Percentiles rank a stretch among this genome's conserved stretches.
phyloP scores from a whole-genome alignment of 2,113 vertebrate genomes.

The Corydoras sp. region DNA sequence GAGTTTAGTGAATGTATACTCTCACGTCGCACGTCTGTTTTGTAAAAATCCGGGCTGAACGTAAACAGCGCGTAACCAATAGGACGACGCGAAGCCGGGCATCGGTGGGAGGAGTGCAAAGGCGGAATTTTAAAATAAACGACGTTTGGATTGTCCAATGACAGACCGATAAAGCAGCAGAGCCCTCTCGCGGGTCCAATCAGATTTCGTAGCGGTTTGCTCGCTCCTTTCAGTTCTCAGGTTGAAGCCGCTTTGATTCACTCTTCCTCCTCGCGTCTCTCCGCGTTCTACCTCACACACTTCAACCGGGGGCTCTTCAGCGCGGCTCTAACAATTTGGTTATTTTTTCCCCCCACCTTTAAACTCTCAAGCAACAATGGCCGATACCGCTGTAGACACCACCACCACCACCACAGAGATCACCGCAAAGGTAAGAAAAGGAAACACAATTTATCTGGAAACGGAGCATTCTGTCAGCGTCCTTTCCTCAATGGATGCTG shows the following conservation, averaged over 20 bases:
- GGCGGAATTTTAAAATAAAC: constrained; percentile 27
- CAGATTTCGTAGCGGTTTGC: constrained; percentile 10
- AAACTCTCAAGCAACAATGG: constrained; percentile 56
- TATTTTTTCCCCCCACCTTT: constrained; percentile 36
- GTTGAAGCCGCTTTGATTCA: constrained; percentile 47
- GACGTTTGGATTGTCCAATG: constrained; percentile 30
- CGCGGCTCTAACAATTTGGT: constrained; percentile 31
- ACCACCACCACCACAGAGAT: constrained; percentile 64
- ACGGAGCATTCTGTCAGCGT: too few relatives aligned
- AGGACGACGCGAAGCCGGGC: neutral
- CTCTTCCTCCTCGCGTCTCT: constrained; percentile 57
- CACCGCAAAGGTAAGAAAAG: constrained; percentile 63
- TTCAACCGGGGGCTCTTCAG: constrained; percentile 9
- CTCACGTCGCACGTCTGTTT: neutral
- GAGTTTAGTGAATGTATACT: neutral
- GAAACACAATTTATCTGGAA: too few relatives aligned
- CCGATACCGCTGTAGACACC: constrained; percentile 71
- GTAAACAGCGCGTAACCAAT: constrained; percentile 25
- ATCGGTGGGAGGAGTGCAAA: constrained; percentile 1
- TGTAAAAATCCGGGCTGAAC: constrained; percentile 30
- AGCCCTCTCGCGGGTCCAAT: neutral
- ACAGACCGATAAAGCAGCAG: neutral
- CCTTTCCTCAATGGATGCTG: too few relatives aligned
- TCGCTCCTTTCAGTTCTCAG: constrained; percentile 50
- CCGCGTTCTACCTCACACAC: constrained; percentile 43